A percentile compares a stretch with the other conserved stretches of the same genome.
Evolutionary conservation across 2,113 vertebrate species (phyloP).

Genomic region (Takifugu bimaculatus): DNA sequence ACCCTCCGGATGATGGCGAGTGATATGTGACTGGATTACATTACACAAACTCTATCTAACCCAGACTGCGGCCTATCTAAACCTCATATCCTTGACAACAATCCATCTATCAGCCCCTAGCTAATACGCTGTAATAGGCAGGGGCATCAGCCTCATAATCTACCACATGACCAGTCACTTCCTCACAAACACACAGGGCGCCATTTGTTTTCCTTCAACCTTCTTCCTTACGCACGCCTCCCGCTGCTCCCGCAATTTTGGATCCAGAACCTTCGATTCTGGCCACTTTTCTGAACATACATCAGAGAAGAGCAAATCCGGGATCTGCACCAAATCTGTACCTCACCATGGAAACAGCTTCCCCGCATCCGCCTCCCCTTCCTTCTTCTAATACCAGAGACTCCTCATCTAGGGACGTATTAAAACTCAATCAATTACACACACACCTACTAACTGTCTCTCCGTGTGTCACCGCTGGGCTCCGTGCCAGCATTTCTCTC

Average conservation of each 20-base stretch:
- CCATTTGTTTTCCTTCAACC: slow-evolving; percentile 26
- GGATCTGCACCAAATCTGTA: slow-evolving; percentile 41
- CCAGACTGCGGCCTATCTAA: slow-evolving; percentile 64
- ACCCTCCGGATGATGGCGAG: slow-evolving; percentile 44
- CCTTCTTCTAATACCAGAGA: slow-evolving; percentile 53
- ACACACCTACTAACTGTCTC: slow-evolving; percentile 52
- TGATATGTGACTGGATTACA: slow-evolving; percentile 69
- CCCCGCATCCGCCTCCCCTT: slow-evolving; percentile 32
- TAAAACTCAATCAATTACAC: slow-evolving; percentile 71
- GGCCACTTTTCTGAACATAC: slow-evolving; percentile 24
- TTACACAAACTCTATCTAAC: slow-evolving; percentile 71
- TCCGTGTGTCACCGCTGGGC: slow-evolving; percentile 62
- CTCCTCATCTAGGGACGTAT: slow-evolving; percentile 67
- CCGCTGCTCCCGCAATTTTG: neutral
- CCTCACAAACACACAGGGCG: slow-evolving; percentile 9
- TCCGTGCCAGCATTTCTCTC: slow-evolving; percentile 51
- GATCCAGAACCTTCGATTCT: neutral
- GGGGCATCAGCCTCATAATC: slow-evolving; percentile 47
- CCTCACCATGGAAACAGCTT: slow-evolving; percentile 38
- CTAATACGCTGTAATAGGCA: slow-evolving; percentile 66
- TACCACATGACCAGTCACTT: slow-evolving; percentile 36
- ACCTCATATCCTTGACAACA: slow-evolving; percentile 73
- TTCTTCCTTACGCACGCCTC: slow-evolving; percentile 3
- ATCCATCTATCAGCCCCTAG: slow-evolving; percentile 72
- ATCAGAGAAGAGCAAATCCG: slow-evolving; percentile 43